These are phyloP conservation scores for Pao palembangensis DNA, from an alignment of 2,113 vertebrate species.

Conservation along the genomic window DNA sequence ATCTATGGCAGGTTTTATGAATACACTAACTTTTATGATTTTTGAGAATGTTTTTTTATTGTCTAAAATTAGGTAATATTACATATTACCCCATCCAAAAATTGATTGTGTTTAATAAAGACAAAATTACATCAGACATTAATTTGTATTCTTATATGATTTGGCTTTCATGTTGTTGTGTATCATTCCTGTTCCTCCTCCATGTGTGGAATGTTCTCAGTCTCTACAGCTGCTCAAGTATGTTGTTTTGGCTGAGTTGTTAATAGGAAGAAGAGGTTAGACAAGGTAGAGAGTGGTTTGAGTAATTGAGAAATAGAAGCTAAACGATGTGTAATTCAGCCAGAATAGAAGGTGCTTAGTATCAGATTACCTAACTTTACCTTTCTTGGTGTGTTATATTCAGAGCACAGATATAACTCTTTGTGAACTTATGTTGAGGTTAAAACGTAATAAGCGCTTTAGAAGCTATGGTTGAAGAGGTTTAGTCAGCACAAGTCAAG, in stretches of 20 bases:
- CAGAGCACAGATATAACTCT: neutral
- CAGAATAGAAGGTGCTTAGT: too few species aligned
- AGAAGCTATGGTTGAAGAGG: neutral
- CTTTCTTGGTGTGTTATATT: too few species aligned
- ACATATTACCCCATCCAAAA: too few species aligned
- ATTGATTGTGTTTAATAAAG: too few species aligned
- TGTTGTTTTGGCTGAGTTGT: neutral
- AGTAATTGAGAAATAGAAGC: too few species aligned
- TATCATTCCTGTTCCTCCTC: conserved; percentile 14
- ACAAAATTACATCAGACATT: too few species aligned
- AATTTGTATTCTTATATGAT: too few species aligned
- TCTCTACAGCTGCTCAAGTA: conserved; percentile 26
- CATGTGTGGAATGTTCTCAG: conserved; percentile 38
- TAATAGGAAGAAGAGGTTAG: neutral
- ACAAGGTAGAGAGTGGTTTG: too few species aligned
- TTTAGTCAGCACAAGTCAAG: neutral
- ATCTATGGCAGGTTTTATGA: neutral
- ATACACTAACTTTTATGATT: neutral
- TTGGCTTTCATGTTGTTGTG: too few species aligned
- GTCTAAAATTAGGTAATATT: too few species aligned
- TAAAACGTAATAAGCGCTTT: neutral
- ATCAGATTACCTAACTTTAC: too few species aligned
- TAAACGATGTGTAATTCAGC: too few species aligned
- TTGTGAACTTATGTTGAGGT: neutral
- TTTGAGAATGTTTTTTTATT: neutral